Conservation (phyloP, 2,113 vertebrate species). For the Myxocyprinus asiaticus region DNA sequence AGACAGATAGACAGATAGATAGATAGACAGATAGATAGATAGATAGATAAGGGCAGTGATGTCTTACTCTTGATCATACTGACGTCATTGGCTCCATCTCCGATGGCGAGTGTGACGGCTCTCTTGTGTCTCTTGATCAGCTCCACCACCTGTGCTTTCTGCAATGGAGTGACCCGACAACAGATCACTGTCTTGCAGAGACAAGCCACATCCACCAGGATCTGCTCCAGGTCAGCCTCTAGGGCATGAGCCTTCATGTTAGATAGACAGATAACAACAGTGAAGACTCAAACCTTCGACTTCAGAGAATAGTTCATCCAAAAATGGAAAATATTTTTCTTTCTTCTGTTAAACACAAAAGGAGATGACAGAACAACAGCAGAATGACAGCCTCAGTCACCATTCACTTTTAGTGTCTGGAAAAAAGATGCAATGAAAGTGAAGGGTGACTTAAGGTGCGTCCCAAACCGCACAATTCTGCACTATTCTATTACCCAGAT, state of each 20-base stretch:
- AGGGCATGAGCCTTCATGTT: constrained; percentile 72
- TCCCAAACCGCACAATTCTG: neutral
- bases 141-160: constrained; percentile 83
- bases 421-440: too few species aligned
- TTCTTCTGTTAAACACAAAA: too few species aligned
- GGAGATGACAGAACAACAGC: too few species aligned
- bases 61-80: constrained; percentile 84
- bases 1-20: neutral
- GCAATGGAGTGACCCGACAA: constrained; percentile 80
- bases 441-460: too few species aligned
- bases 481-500: too few species aligned
- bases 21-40: neutral
- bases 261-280: constrained; percentile 1
- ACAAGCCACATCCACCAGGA: constrained; percentile 78
- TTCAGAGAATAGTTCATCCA: neutral
- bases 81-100: constrained; percentile 84
- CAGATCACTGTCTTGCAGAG: constrained; percentile 81
- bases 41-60: neutral
- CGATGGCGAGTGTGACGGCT: constrained; percentile 77
- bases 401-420: too few species aligned
- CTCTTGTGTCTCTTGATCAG: constrained; percentile 79
- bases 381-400: too few species aligned
- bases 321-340: too few species aligned
- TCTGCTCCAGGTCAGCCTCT: constrained; percentile 74
- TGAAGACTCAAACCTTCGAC: neutral